Conservation (phyloP, 2,113 vertebrate genomes). For the Cephalophus harveyi region DNA sequence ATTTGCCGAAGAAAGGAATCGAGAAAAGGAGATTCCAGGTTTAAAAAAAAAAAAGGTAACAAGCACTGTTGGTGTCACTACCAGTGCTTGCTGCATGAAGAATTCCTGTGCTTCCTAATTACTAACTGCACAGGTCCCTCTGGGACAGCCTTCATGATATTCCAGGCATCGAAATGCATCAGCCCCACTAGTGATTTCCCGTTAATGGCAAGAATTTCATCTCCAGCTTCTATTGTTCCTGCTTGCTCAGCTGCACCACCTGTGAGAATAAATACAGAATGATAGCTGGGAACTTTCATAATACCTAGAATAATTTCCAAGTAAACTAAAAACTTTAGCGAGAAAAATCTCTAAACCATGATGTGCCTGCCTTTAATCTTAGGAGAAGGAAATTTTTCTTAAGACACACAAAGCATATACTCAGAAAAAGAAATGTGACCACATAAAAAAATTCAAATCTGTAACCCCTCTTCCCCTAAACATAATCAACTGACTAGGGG, state of each 20-base stretch:
- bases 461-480: not conserved
- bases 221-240: conserved; percentile 87
- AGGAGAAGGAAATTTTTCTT: not conserved
- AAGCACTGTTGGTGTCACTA: not conserved
- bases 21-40: not conserved
- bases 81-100: conserved; percentile 75
- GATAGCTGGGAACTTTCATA: not conserved
- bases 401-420: not conserved
- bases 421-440: not conserved
- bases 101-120: conserved; percentile 86
- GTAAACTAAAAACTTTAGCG: not conserved
- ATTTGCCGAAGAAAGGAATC: conserved; percentile 19
- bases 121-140: conserved; percentile 90
- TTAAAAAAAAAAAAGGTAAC: not conserved
- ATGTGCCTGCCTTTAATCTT: not conserved
- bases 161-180: conserved; percentile 94
- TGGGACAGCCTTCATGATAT: conserved; percentile 89
- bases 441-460: not conserved
- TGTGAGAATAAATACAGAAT: conserved; percentile 63
- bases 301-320: not conserved
- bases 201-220: conserved; percentile 92
- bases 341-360: not conserved
- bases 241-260: conserved; percentile 92
- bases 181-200: conserved; percentile 90
- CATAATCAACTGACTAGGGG: not conserved